Evolutionary conservation across 2,797 vertebrate genomes (phyloP), one percentile per base, ranked within the genome.

Genomic region (Echeneis naucrates): DNA sequence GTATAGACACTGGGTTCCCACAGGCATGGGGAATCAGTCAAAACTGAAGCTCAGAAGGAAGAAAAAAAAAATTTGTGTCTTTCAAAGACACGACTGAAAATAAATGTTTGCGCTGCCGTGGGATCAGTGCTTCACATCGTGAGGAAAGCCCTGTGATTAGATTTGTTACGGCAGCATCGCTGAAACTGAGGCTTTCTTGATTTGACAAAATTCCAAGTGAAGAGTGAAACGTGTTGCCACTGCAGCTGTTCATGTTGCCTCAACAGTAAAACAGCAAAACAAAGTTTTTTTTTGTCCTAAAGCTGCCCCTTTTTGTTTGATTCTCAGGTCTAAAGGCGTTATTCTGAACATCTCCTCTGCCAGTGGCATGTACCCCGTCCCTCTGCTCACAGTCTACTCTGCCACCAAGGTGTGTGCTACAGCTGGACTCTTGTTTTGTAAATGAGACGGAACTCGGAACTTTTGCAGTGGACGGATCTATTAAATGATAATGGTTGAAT

Each of bases 311-410:
- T 40, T 0, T 37, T 56, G 11, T 50, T 0, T 23, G 17, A 27
- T 30, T 9, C 37, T 69, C 44, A 91, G 89, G 45, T 86, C 83
- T 45, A 98, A 94, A 91, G 98, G 98, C 0, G 83, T 93, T 4
- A 93, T 99, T 84, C 86, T 99, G 78, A 99, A 99, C 88, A 95
- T 99, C 14, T 94, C 98, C 16, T 99, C 98, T 3, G 94, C 93
- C 70, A 89, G 93, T 44, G 98, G 94, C 80, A 88, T 95, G 93
- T 77, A 77, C 51, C 96, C 97, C 0, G 2, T 94, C 48, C 97
- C 98, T 27, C 89, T 99, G 16, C 85, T 99, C 21, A 94, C 95
- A 0, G 72, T 99, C 67, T 99, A 99, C 68, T 92, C 90, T 35
- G 45, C 90, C 48, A 83, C 89, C 9, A 92, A 92, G 86, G 90